phyloP scores from a whole-genome alignment of 2,888 invertebrate species.

The Electrophaes corylata region DNA sequence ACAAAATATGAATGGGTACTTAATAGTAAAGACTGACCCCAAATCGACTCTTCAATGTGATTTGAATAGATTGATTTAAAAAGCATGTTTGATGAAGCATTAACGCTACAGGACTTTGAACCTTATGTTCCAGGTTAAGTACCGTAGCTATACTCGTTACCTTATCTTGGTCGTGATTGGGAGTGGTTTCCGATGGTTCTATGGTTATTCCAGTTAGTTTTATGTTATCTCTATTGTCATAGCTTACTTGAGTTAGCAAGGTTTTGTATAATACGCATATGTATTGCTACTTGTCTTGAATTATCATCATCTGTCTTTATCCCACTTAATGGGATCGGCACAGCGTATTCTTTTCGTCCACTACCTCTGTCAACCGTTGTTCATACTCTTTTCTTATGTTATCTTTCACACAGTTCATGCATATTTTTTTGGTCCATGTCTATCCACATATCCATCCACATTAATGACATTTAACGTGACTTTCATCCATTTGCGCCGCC shows the following conservation, averaged over 20 bases:
- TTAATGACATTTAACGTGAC: no score
- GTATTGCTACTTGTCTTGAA: background rate
- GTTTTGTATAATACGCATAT: background rate
- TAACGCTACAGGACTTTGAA: background rate
- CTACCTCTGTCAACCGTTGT: no score
- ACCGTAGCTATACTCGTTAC: background rate
- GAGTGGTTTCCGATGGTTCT: constrained; percentile 22
- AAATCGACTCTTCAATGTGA: constrained; percentile 11
- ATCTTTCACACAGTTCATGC: no score
- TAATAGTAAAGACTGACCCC: background rate
- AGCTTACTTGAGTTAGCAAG: constrained; percentile 8
- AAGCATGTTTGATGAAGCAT: background rate
- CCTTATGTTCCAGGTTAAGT: constrained; percentile 3
- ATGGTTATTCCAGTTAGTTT: constrained; percentile 10
- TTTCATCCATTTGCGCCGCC: no score
- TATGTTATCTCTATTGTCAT: constrained; percentile 15
- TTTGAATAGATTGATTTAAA: constrained; percentile 18
- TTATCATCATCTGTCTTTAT: no score
- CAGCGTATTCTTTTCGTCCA: no score
- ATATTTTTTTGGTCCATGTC: no score
- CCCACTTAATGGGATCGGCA: no score
- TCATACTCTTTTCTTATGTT: no score
- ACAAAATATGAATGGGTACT: background rate
- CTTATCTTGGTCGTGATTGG: constrained; percentile 10
- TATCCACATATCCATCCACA: no score